phyloP scores from a whole-genome alignment of 2,888 invertebrate genomes.

The Drosophila paracracens region DNA sequence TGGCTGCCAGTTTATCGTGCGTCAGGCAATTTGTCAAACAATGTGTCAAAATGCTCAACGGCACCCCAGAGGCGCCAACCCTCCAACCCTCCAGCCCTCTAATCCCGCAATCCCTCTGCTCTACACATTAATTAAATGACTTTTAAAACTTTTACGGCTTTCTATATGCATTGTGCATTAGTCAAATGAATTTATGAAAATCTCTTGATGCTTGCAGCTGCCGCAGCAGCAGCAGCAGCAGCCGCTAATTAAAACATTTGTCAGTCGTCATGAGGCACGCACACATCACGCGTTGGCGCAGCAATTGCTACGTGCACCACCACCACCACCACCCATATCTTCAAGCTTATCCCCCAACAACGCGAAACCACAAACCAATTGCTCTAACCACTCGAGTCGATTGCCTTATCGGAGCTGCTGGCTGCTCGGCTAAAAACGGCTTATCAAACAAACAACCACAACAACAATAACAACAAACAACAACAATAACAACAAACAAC shows the following conservation, averaged over 20 bases:
- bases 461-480: slow-evolving; percentile 10
- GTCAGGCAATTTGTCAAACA: slow-evolving; percentile 80
- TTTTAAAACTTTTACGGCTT: slow-evolving; percentile 58
- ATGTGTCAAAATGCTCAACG: slow-evolving; percentile 72
- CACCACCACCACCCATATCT: background rate
- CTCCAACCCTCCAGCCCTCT: background rate
- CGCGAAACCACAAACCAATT: slow-evolving; percentile 11
- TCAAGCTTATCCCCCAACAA: background rate
- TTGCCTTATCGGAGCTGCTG: slow-evolving; percentile 41
- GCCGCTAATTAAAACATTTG: slow-evolving; percentile 51
- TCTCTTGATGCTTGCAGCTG: slow-evolving; percentile 46
- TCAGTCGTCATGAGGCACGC: slow-evolving; percentile 53
- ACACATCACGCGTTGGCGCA: slow-evolving; percentile 36
- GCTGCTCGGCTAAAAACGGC: slow-evolving; percentile 51
- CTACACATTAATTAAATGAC: slow-evolving; percentile 75
- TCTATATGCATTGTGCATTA: slow-evolving; percentile 65
- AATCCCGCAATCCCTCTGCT: background rate
- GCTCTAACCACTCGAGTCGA: slow-evolving; percentile 6
- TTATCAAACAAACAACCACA: slow-evolving; percentile 47
- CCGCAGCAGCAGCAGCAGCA: slow-evolving; percentile 6
- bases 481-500: background rate
- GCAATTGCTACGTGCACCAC: slow-evolving; percentile 41
- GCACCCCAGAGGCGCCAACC: background rate
- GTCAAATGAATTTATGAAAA: slow-evolving; percentile 67
- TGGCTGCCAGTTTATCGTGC: slow-evolving; percentile 59